Conservation (phyloP, 30 jellyfish, hydroid and myxozoan genomes). For the Pelagia noctiluca region DNA sequence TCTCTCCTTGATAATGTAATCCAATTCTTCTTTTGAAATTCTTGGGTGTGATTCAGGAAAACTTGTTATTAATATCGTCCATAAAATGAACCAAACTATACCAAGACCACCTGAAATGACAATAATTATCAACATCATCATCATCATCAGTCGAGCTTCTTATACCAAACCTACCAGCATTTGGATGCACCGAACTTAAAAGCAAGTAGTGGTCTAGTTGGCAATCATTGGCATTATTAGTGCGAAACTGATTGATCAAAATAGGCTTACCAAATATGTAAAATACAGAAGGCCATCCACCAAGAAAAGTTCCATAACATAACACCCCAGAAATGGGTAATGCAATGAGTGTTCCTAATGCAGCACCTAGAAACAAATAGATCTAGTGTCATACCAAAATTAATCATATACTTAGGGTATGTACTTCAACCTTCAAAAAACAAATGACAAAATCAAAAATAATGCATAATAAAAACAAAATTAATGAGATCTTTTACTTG, state of each 20-base stretch:
- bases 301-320: constrained; percentile 79
- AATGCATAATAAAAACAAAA: background rate
- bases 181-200: no score
- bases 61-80: constrained; percentile 72
- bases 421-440: no score
- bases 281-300: constrained; percentile 99
- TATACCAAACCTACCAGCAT: no score
- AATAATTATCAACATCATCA: no score
- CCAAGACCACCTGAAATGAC: constrained; percentile 67
- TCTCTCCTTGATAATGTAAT: constrained; percentile 45
- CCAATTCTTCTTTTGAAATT: constrained; percentile 68
- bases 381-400: no score
- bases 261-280: constrained; percentile 83
- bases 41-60: constrained; percentile 80
- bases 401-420: background rate
- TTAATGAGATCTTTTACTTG: no score
- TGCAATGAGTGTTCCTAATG: constrained; percentile 85
- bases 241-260: background rate
- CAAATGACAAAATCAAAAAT: background rate
- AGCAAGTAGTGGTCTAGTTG: no score
- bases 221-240: no score
- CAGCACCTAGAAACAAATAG: constrained; percentile 64
- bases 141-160: no score
- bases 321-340: constrained; percentile 84
- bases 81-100: constrained; percentile 81